Evolutionary conservation across 2,888 invertebrate genomes (phyloP).

Genomic region (Cancer borealis): DNA sequence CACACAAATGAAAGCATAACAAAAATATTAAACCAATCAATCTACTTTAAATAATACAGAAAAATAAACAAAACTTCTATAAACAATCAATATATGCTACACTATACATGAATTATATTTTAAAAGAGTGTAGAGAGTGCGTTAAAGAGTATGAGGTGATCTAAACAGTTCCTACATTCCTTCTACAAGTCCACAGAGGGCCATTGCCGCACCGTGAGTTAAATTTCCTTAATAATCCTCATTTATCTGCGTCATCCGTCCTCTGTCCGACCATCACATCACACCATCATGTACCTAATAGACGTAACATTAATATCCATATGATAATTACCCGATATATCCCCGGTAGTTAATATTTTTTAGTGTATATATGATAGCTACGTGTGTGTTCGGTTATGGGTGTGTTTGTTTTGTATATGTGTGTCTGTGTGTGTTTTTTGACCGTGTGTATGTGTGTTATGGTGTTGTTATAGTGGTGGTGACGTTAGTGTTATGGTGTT

Average conservation of each 20-base stretch:
- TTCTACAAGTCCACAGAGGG: slow-evolving; percentile 58
- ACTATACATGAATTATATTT: slow-evolving; percentile 27
- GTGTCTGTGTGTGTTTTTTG: not conserved
- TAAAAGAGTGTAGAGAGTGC: not conserved
- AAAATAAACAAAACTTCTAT: not conserved
- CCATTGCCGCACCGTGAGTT: slow-evolving; percentile 42
- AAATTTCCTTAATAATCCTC: not conserved
- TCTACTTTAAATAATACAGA: not conserved
- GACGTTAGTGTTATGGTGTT: too few relatives aligned
- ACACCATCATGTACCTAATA: not conserved
- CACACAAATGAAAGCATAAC: not conserved
- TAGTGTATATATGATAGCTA: not conserved
- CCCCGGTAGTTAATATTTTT: not conserved
- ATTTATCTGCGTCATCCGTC: slow-evolving; percentile 44
- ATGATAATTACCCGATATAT: not conserved
- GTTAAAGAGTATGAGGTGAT: slow-evolving; percentile 35
- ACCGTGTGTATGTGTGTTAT: not conserved
- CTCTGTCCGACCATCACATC: not conserved
- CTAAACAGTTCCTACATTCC: slow-evolving; percentile 71
- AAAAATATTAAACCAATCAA: not conserved
- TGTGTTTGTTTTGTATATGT: not conserved
- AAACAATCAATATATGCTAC: not conserved
- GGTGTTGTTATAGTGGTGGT: too few relatives aligned
- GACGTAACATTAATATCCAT: not conserved
- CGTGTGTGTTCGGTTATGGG: not conserved